Conservation (phyloP, 2,113 vertebrate genomes). For the Circaetus cinerascens region DNA sequence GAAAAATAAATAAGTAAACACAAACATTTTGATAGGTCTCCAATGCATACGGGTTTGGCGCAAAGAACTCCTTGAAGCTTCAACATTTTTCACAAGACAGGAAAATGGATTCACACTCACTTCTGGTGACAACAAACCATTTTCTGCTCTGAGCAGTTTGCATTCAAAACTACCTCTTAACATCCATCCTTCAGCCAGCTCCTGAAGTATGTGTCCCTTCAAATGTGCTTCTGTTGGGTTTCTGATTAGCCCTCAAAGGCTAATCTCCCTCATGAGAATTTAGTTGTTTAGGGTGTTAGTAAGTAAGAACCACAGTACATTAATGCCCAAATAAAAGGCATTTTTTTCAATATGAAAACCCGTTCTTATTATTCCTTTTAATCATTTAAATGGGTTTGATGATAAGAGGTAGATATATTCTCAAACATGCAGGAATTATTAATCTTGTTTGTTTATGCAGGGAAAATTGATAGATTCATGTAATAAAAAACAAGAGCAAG, state of each 20-base stretch:
- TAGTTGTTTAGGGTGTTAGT: neutral
- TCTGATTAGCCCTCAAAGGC: neutral
- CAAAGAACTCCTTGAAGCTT: neutral
- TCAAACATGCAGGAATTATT: constrained; percentile 13
- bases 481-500: constrained; percentile 1
- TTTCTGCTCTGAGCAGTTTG: neutral
- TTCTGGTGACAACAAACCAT: neutral
- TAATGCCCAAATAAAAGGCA: neutral
- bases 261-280: neutral
- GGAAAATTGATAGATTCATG: neutral
- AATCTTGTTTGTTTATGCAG: constrained; percentile 10
- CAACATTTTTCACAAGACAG: neutral
- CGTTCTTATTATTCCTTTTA: neutral
- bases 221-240: neutral
- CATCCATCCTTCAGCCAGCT: neutral
- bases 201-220: neutral
- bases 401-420: neutral
- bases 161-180: neutral
- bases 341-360: neutral
- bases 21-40: neutral
- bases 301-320: neutral
- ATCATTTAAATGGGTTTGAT: constrained; percentile 1
- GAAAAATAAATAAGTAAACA: neutral
- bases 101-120: neutral
- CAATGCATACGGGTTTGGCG: neutral